phyloP scores from a whole-genome alignment of 2,797 vertebrate genomes.

The Urophycis tenuis region DNA sequence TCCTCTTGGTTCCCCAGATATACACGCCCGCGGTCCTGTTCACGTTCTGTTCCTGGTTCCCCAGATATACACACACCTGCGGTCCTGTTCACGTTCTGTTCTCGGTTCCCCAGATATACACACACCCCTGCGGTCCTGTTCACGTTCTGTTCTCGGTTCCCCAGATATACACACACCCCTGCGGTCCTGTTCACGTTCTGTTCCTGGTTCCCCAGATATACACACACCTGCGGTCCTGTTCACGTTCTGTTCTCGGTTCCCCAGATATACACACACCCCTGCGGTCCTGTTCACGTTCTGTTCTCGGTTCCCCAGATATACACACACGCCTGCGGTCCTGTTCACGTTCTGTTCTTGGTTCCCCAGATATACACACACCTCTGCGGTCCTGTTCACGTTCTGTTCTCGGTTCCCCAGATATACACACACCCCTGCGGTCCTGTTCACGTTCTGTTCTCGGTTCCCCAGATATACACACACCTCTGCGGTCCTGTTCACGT shows the following conservation, averaged over 20 bases:
- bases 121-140: constrained; percentile 87
- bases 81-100: constrained; percentile 73
- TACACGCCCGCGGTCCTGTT: constrained; percentile 88
- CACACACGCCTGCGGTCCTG: constrained; percentile 85
- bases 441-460: no score
- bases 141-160: neutral
- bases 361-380: constrained; percentile 87
- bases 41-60: neutral
- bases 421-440: constrained; percentile 85
- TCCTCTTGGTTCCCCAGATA: constrained; percentile 74
- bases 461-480: constrained; percentile 84
- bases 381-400: constrained; percentile 86
- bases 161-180: constrained; percentile 93
- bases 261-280: constrained; percentile 93
- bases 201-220: constrained; percentile 76
- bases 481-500: constrained; percentile 86
- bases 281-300: constrained; percentile 76
- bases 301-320: constrained; percentile 76
- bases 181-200: constrained; percentile 76
- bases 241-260: neutral
- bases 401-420: constrained; percentile 70
- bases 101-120: constrained; percentile 77
- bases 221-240: constrained; percentile 85
- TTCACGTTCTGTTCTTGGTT: neutral
- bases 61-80: constrained; percentile 90